Percentiles rank a stretch among this genome's conserved stretches.
phyloP scores from a whole-genome alignment of 1,140 invertebrate species.

The Prorops nasuta region DNA sequence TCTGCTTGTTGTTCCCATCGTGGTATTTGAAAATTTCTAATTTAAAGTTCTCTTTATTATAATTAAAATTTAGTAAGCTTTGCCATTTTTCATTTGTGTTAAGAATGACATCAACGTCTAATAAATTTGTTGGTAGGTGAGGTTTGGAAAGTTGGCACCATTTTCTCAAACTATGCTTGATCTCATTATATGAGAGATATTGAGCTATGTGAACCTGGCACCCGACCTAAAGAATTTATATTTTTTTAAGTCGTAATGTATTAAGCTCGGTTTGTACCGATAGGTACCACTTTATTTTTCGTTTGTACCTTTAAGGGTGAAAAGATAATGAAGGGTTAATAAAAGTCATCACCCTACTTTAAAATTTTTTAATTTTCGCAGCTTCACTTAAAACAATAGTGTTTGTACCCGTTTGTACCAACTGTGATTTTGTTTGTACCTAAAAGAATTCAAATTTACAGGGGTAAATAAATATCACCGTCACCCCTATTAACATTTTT shows the following conservation, averaged over 20 bases:
- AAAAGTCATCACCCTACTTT: neutral
- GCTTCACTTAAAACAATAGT: neutral
- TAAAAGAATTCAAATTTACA: neutral
- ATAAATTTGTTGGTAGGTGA: too few species aligned
- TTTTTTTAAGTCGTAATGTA: neutral
- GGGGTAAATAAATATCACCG: neutral
- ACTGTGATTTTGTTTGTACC: neutral
- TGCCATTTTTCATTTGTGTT: too few species aligned
- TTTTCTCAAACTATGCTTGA: too few species aligned
- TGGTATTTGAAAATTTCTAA: too few species aligned
- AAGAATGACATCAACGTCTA: too few species aligned
- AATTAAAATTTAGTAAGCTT: too few species aligned
- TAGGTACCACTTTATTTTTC: neutral
- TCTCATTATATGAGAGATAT: too few species aligned
- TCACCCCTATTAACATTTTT: too few species aligned
- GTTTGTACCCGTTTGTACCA: neutral
- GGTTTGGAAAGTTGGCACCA: too few species aligned
- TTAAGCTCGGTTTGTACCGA: neutral
- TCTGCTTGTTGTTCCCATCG: too few species aligned
- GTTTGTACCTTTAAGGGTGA: neutral
- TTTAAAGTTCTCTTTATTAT: too few species aligned
- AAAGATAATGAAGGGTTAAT: neutral
- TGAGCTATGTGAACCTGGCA: neutral
- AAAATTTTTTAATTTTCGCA: neutral
- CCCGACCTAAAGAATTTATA: neutral